phyloP scores from a whole-genome alignment of 2,888 invertebrate genomes.

The Papilio demoleus region DNA sequence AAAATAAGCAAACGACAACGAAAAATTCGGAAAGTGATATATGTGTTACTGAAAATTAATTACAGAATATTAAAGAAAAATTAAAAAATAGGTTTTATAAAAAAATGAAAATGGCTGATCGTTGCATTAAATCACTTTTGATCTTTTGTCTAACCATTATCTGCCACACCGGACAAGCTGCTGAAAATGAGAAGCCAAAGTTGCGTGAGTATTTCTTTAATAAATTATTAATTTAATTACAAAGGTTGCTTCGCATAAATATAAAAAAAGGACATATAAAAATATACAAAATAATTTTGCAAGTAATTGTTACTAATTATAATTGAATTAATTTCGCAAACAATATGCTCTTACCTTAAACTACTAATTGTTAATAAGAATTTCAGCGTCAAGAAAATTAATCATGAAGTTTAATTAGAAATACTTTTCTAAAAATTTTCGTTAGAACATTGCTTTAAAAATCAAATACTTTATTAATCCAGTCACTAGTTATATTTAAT shows the following conservation, averaged over 20 bases:
- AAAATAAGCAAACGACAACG: constrained; percentile 5
- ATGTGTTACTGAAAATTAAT: constrained; percentile 46
- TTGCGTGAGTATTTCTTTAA: constrained; percentile 66
- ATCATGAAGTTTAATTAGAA: no score
- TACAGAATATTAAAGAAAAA: background rate
- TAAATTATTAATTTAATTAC: background rate
- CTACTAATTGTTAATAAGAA: no score
- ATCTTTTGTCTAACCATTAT: constrained; percentile 68
- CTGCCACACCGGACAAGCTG: constrained; percentile 68
- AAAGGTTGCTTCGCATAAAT: no score
- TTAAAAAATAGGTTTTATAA: background rate
- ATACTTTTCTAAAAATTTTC: no score
- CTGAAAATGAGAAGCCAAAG: constrained; percentile 63
- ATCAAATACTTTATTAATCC: background rate
- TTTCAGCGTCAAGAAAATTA: no score
- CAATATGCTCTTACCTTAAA: no score
- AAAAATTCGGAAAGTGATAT: constrained; percentile 43
- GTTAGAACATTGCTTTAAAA: no score
- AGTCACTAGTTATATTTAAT: background rate
- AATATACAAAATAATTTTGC: no score
- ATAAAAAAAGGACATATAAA: no score
- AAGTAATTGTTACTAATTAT: no score
- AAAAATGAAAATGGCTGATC: constrained; percentile 64
- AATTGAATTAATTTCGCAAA: no score
- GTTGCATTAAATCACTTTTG: constrained; percentile 64